Conservation (phyloP, 2,797 vertebrate genomes). For the Danio jaintianensis region DNA sequence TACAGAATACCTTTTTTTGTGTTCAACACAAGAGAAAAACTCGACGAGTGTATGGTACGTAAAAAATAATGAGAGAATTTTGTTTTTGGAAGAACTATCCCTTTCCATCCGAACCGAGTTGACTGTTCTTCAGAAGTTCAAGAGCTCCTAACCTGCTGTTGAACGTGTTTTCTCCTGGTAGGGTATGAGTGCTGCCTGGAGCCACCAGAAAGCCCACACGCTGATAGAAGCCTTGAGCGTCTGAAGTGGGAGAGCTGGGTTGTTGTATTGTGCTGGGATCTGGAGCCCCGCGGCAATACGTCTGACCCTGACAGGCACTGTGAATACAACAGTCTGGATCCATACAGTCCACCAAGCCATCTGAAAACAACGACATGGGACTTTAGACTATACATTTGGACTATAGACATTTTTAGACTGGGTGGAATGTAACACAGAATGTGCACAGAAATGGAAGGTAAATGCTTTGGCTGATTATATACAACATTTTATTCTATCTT, state of each 20-base stretch:
- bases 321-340: constrained; percentile 98
- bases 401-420: background rate
- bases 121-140: constrained; percentile 37
- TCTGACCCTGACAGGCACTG: constrained; percentile 93
- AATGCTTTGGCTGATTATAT: too few species aligned
- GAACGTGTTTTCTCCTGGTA: constrained; percentile 92
- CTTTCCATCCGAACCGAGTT: constrained; percentile 10
- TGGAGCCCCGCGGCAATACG: constrained; percentile 91
- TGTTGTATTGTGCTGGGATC: constrained; percentile 84
- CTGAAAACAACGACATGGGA: constrained; percentile 74
- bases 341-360: constrained; percentile 96
- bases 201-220: constrained; percentile 92
- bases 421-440: too few species aligned
- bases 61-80: too few species aligned
- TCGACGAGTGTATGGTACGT: background rate
- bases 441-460: too few species aligned
- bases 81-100: too few species aligned
- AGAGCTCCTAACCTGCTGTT: constrained; percentile 88
- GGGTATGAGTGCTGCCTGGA: constrained; percentile 89
- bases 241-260: constrained; percentile 70
- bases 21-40: too few species aligned
- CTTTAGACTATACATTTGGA: background rate
- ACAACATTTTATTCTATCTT: too few species aligned
- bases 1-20: too few species aligned
- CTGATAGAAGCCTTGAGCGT: constrained; percentile 89